phyloP scores from a whole-genome alignment of 2,888 invertebrate species.

The Protodeltote pygarga region DNA sequence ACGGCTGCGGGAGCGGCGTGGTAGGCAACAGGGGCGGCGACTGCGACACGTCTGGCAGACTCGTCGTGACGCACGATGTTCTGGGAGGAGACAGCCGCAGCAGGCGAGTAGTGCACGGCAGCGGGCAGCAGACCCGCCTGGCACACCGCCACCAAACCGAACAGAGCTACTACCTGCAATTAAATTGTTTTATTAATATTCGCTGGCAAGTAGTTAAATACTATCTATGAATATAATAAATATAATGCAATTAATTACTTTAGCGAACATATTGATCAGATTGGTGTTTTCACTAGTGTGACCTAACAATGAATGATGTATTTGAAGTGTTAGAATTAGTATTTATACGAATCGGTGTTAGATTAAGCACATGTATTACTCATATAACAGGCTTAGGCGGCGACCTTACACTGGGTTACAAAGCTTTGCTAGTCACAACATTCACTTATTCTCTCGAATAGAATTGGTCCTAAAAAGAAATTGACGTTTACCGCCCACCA shows the following conservation, averaged over 20 bases:
- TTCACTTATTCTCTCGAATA: no score
- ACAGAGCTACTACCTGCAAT: conserved; percentile 57
- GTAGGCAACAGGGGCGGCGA: conserved; percentile 56
- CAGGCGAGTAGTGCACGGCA: conserved; percentile 67
- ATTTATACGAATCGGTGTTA: conserved; percentile 28
- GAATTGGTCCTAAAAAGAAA: no score
- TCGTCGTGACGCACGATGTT: conserved; percentile 39
- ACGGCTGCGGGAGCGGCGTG: not conserved
- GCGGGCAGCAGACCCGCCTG: conserved; percentile 69
- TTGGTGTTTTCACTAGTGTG: conserved; percentile 4
- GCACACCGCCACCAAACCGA: conserved; percentile 66
- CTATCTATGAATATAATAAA: no score
- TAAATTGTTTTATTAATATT: not conserved
- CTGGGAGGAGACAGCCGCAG: conserved; percentile 39
- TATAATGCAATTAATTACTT: no score
- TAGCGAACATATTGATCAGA: conserved; percentile 28
- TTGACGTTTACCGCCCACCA: no score
- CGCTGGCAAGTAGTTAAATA: no score
- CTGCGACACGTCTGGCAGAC: conserved; percentile 7
- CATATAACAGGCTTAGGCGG: conserved; percentile 25
- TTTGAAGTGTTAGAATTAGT: conserved; percentile 13
- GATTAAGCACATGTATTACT: conserved; percentile 6
- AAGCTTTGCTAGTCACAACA: no score
- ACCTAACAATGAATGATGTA: conserved; percentile 11
- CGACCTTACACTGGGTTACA: no score